Percentiles rank a stretch among this genome's conserved stretches.
Evolutionary conservation across 2,797 vertebrate species (phyloP).

Genomic region (Dallia pectoralis): DNA sequence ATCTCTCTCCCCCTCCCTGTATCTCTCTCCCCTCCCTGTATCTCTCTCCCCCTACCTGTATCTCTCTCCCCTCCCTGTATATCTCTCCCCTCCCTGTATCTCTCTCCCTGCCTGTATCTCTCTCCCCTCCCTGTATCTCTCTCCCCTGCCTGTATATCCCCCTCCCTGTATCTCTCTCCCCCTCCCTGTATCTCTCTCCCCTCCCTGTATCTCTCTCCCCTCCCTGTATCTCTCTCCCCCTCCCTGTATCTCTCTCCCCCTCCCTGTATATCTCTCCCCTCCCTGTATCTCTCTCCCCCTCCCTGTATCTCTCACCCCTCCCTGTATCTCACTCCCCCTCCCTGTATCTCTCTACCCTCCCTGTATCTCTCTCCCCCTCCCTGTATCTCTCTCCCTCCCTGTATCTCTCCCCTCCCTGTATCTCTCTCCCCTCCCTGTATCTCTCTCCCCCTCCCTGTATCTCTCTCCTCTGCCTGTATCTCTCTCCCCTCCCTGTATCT

Average conservation of each 20-base stretch:
- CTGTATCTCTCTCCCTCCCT: not conserved
- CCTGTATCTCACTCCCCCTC: not conserved
- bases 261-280: too few relatives aligned
- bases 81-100: too few relatives aligned
- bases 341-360: too few relatives aligned
- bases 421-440: not conserved
- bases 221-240: too few relatives aligned
- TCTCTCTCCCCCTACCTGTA: not conserved
- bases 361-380: too few relatives aligned
- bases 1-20: constrained; percentile 15
- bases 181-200: not conserved
- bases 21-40: not conserved
- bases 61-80: too few relatives aligned
- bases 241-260: not conserved
- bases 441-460: not conserved
- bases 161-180: not conserved
- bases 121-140: too few relatives aligned
- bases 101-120: too few relatives aligned
- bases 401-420: not conserved
- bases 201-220: not conserved
- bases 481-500: not conserved
- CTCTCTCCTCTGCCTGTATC: too few relatives aligned
- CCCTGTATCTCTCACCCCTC: not conserved
- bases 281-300: not conserved
- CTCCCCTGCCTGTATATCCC: not conserved